Evolutionary conservation across 2,888 invertebrate species (phyloP).

Genomic region (Drosophila buzzatii): DNA sequence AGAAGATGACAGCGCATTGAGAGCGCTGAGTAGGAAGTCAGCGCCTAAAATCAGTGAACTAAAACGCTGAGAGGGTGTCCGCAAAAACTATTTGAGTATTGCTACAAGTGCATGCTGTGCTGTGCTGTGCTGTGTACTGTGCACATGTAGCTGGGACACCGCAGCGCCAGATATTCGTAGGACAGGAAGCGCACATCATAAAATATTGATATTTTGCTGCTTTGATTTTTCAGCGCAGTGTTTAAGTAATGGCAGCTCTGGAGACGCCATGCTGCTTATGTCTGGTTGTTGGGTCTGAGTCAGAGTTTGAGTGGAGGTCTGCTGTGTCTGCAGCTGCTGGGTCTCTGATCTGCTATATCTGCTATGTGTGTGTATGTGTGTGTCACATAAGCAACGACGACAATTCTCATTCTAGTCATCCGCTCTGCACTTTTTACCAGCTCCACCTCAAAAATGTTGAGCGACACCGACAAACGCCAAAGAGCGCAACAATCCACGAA

Average conservation of each 20-base stretch:
- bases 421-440: slow-evolving; percentile 59
- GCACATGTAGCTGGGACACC: slow-evolving; percentile 16
- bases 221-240: slow-evolving; percentile 75
- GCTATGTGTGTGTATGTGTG: background rate
- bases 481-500: slow-evolving; percentile 79
- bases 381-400: slow-evolving; percentile 44
- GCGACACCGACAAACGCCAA: slow-evolving; percentile 67
- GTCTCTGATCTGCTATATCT: slow-evolving; percentile 10
- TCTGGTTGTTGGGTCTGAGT: slow-evolving; percentile 4
- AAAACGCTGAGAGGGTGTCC: slow-evolving; percentile 65
- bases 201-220: slow-evolving; percentile 81
- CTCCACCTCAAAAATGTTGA: slow-evolving; percentile 40
- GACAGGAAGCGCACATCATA: slow-evolving; percentile 79
- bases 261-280: slow-evolving; percentile 27
- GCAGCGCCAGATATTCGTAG: slow-evolving; percentile 24
- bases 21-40: slow-evolving; percentile 58
- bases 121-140: slow-evolving; percentile 38
- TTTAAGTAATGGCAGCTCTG: slow-evolving; percentile 74
- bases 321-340: slow-evolving; percentile 4
- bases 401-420: slow-evolving; percentile 67
- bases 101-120: slow-evolving; percentile 72
- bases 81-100: slow-evolving; percentile 56
- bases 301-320: background rate
- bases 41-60: slow-evolving; percentile 80
- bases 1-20: slow-evolving; percentile 49